A percentile compares a stretch with the other conserved stretches of the same genome.
Conservation (phyloP, 2,113 vertebrate species). For the Lophochroa leadbeateri region DNA sequence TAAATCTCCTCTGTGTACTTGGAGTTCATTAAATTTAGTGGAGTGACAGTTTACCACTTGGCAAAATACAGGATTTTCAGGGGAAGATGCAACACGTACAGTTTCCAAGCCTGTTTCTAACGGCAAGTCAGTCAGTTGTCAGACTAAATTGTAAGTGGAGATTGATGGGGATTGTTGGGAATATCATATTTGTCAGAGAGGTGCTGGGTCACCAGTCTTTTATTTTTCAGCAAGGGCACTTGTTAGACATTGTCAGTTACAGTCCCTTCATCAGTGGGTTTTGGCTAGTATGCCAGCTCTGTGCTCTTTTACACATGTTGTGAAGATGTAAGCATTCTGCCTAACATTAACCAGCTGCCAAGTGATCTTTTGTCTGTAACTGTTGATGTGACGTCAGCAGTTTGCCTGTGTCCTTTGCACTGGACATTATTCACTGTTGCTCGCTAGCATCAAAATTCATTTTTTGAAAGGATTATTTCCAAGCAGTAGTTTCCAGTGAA, state of each 20-base stretch:
- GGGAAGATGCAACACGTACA: background rate
- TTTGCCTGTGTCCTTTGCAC: background rate
- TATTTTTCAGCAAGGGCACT: background rate
- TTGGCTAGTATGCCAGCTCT: background rate
- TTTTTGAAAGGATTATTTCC: background rate
- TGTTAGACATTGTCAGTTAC: background rate
- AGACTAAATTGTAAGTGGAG: constrained; percentile 17
- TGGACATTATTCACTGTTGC: background rate
- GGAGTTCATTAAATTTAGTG: constrained; percentile 40
- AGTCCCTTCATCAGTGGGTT: background rate
- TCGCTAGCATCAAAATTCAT: background rate
- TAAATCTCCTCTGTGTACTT: constrained; percentile 45
- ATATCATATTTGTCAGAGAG: background rate
- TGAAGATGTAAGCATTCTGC: background rate
- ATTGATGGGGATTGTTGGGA: constrained; percentile 14
- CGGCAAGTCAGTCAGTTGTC: background rate
- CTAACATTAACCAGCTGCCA: background rate
- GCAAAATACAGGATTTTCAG: constrained; percentile 9
- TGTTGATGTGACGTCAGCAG: background rate
- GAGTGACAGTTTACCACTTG: constrained; percentile 13
- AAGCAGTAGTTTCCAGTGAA: background rate
- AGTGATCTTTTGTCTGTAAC: background rate
- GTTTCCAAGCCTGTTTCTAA: background rate
- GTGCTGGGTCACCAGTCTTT: background rate
- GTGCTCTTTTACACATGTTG: background rate